Percentiles rank a stretch among this genome's conserved stretches.
Conservation (phyloP, 2,888 invertebrate genomes). For the Malthinus flaveolus region DNA sequence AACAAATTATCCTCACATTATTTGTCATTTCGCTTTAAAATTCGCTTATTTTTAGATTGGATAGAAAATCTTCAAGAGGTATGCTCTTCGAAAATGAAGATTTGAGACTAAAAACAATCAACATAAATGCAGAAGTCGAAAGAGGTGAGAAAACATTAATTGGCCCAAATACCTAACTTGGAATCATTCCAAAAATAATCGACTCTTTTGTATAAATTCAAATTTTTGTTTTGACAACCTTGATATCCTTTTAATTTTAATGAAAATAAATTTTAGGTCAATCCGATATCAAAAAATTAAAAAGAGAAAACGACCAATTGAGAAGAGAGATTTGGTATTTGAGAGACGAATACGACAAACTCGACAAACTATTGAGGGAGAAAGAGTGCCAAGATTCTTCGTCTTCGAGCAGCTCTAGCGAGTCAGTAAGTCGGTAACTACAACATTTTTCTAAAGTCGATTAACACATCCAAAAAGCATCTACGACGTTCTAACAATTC, state of each 20-base stretch:
- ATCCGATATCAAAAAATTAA: constrained; percentile 85
- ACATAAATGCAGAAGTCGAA: constrained; percentile 91
- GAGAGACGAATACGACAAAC: constrained; percentile 84
- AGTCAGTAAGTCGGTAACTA: constrained; percentile 49
- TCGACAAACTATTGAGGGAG: constrained; percentile 76
- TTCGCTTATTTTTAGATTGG: constrained; percentile 63
- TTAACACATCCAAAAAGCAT: no score
- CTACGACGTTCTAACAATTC: no score
- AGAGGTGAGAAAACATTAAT: constrained; percentile 63
- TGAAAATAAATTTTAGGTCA: constrained; percentile 64
- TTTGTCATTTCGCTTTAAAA: background rate
- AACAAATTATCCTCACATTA: background rate
- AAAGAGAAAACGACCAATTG: constrained; percentile 85
- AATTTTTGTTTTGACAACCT: background rate
- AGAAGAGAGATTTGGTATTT: constrained; percentile 85
- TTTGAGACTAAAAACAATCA: constrained; percentile 82
- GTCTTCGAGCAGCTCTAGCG: constrained; percentile 61
- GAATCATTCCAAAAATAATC: constrained; percentile 14
- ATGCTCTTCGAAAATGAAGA: constrained; percentile 96
- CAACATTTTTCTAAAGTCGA: background rate
- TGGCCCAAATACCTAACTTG: constrained; percentile 13
- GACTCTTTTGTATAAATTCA: constrained; percentile 8
- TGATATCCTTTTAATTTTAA: background rate
- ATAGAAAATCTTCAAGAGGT: constrained; percentile 87
- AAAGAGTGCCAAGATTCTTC: constrained; percentile 52